These are phyloP conservation scores for Caenorhabditis inopinata DNA, from an alignment of 1,140 invertebrate species.

Conservation along the genomic window DNA sequence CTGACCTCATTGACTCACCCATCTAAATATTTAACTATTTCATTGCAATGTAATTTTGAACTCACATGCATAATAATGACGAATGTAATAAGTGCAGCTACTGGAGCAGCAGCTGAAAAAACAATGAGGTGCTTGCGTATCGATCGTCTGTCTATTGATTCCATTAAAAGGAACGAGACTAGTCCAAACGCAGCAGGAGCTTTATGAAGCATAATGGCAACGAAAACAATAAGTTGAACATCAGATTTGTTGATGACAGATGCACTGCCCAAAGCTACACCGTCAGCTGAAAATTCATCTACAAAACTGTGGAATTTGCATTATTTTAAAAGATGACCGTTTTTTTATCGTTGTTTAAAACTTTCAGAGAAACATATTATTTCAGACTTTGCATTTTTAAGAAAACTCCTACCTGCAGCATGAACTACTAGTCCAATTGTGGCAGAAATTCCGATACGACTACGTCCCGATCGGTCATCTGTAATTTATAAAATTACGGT, in stretches of 20 bases:
- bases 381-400: not conserved
- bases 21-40: conserved; percentile 59
- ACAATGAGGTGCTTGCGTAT: conserved; percentile 87
- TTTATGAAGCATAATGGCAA: conserved; percentile 97
- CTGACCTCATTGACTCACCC: conserved; percentile 71
- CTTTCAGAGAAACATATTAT: not conserved
- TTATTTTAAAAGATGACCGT: no score
- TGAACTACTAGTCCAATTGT: conserved; percentile 94
- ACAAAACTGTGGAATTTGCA: not conserved
- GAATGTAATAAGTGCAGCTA: conserved; percentile 86
- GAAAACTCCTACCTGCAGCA: conserved; percentile 75
- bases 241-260: conserved; percentile 89
- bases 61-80: conserved; percentile 69
- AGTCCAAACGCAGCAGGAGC: conserved; percentile 96
- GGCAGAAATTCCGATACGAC: conserved; percentile 78
- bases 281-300: conserved; percentile 77
- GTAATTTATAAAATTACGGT: conserved; percentile 55
- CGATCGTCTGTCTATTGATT: conserved; percentile 82
- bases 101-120: conserved; percentile 88
- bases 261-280: conserved; percentile 91
- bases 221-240: conserved; percentile 91
- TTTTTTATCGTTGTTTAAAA: no score
- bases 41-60: not conserved
- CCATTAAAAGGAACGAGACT: conserved; percentile 91
- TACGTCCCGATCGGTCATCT: conserved; percentile 70